These are phyloP conservation scores for Rotaria socialis DNA, from an alignment of 2,888 invertebrate genomes.

Conservation along the genomic window DNA sequence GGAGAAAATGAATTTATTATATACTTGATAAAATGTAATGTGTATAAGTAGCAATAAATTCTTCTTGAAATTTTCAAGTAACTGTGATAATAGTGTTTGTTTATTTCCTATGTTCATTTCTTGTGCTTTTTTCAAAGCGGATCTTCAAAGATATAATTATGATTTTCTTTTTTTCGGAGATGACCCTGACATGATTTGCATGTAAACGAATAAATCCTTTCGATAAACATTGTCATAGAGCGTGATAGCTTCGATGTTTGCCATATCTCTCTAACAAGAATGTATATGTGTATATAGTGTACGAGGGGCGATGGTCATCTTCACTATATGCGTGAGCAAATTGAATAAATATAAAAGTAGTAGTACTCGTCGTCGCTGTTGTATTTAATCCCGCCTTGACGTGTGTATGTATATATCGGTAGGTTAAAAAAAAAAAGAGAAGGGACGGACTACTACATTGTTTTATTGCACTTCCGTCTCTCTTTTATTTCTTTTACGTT, in stretches of 20 bases:
- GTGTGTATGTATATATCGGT: neutral
- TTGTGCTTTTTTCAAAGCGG: neutral
- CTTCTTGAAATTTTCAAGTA: conserved; percentile 7
- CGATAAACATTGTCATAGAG: neutral
- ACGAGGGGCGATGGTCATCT: conserved; percentile 7
- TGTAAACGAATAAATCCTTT: conserved; percentile 15
- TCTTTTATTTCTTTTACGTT: too few species aligned
- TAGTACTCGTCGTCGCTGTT: neutral
- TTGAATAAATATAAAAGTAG: neutral
- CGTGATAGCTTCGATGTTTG: neutral
- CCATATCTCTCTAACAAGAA: conserved; percentile 19
- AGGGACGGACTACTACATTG: neutral
- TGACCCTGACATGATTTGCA: conserved; percentile 13
- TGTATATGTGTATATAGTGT: neutral
- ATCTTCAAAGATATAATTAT: neutral
- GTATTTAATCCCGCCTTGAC: conserved; percentile 15
- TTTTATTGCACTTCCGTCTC: neutral
- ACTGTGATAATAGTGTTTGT: conserved; percentile 10
- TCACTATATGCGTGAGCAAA: neutral
- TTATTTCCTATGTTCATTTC: neutral
- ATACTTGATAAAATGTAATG: neutral
- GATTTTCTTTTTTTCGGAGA: neutral
- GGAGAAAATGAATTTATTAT: conserved; percentile 23
- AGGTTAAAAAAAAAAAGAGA: neutral
- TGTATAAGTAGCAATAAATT: conserved; percentile 1